Base-by-base conservation (phyloP, 2,888 invertebrate genomes). In the Sarcophaga rosellei region DNA sequence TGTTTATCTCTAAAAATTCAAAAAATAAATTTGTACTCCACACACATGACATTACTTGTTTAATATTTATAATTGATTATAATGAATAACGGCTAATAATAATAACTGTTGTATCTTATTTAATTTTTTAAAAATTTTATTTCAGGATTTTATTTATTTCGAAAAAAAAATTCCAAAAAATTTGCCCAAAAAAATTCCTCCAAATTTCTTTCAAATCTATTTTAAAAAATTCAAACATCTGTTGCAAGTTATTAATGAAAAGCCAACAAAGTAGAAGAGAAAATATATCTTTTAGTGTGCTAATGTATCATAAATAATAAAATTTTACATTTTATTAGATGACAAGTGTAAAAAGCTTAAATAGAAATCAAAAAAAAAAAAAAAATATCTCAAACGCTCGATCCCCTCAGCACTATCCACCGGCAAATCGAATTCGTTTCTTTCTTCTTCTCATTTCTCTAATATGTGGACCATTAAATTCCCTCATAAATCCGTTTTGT, bases 21-120 rank as follows among this genome's bases (percentile, higher is more conserved):
- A 15, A 47, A 47, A 53, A 53, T 53, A 17, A 72, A 47, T 11
- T 62, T 62, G 65, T 73, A 86, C 65, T 86, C 35, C 35, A 35
- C 82, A 70, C 81, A 81, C 77, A 78, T 75, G 84, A 78, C 81
- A 84, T 84, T 25, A 68, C 70, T 65, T 75, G 81, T 84, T 81
- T 10, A 20, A 79, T 84, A 77, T 25, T 81, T 77, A 84, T 81
- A 81, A 86, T 86, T 86, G 86, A 86, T 86, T 86, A 86, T 75
- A 53, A 53, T 17, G 53, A 12, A 53, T 53, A 53, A 83, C 70
- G 78, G 62, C 75, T 86, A 73, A 84, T 80, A 80, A 80, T 72
- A 75, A 81, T 84, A 86, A 84, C 77, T 82, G 44, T 66, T 73
- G 44, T 44, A 65, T 23, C 53, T 66, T 23, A 25, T 63, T 63